Evolutionary conservation across 2,888 invertebrate species (phyloP).

Genomic region (Hipparchia sbordonii): DNA sequence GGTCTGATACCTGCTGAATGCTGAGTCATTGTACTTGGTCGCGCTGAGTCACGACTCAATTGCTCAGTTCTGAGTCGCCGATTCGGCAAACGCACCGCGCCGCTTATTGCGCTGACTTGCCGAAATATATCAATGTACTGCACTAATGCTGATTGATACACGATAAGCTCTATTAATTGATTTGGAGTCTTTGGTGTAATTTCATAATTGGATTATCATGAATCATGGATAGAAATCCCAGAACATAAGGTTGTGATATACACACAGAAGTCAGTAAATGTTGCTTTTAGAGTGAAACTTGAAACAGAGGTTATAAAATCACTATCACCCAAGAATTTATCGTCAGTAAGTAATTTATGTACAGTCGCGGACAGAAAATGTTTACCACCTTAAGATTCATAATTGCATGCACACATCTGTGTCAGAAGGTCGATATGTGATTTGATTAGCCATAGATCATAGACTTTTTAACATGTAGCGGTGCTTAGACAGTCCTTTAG

Average conservation of each 20-base stretch:
- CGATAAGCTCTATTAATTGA: constrained; percentile 47
- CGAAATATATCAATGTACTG: constrained; percentile 57
- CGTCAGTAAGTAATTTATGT: neutral
- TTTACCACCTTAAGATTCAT: too few species aligned
- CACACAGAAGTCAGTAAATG: neutral
- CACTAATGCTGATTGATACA: constrained; percentile 70
- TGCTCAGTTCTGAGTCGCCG: constrained; percentile 46
- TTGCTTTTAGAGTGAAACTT: neutral
- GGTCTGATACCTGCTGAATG: constrained; percentile 58
- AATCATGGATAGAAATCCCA: constrained; percentile 1
- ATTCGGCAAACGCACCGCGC: constrained; percentile 44
- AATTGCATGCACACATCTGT: too few species aligned
- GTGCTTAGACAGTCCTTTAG: too few species aligned
- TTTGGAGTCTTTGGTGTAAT: constrained; percentile 36
- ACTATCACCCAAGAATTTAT: constrained; percentile 5
- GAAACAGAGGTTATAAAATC: neutral
- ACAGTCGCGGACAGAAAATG: too few species aligned
- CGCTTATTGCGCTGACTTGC: constrained; percentile 68
- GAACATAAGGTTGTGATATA: neutral
- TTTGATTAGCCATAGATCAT: too few species aligned
- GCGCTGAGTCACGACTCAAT: constrained; percentile 69
- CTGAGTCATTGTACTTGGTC: constrained; percentile 65
- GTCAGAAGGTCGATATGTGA: too few species aligned
- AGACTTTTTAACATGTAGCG: too few species aligned
- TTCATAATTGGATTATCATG: constrained; percentile 36